These are phyloP conservation scores for Dipodomys spectabilis DNA, from an alignment of 2,113 vertebrate genomes.

Conservation along the genomic window DNA sequence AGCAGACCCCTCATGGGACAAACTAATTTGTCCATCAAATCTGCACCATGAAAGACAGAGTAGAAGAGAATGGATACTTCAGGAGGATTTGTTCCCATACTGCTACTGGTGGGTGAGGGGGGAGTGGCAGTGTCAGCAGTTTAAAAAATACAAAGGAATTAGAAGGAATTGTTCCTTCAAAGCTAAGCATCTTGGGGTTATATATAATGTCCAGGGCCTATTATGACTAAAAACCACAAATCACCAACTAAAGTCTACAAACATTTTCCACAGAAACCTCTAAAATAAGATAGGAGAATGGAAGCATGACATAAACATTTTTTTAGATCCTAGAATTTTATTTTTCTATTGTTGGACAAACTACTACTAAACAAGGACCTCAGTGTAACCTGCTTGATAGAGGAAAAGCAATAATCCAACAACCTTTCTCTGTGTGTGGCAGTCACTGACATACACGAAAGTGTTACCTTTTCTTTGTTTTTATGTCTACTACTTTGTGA, in stretches of 20 bases:
- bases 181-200: constrained; percentile 34
- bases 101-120: neutral
- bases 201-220: constrained; percentile 33
- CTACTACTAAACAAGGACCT: constrained; percentile 49
- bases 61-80: neutral
- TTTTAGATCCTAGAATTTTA: constrained; percentile 50
- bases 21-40: neutral
- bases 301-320: neutral
- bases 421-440: constrained; percentile 17
- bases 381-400: constrained; percentile 42
- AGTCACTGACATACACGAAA: constrained; percentile 39
- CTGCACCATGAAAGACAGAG: neutral
- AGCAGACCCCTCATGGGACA: neutral
- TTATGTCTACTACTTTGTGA: constrained; percentile 54
- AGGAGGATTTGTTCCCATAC: neutral
- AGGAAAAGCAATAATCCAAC: constrained; percentile 53
- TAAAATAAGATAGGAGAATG: neutral
- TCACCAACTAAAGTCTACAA: neutral
- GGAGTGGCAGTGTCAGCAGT: neutral
- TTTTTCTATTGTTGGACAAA: constrained; percentile 45
- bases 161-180: neutral
- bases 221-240: constrained; percentile 49
- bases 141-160: neutral
- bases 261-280: constrained; percentile 4
- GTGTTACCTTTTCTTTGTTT: constrained; percentile 34